These are phyloP conservation scores for Drosophila cracens DNA, from an alignment of 2,888 invertebrate genomes.

Conservation along the genomic window DNA sequence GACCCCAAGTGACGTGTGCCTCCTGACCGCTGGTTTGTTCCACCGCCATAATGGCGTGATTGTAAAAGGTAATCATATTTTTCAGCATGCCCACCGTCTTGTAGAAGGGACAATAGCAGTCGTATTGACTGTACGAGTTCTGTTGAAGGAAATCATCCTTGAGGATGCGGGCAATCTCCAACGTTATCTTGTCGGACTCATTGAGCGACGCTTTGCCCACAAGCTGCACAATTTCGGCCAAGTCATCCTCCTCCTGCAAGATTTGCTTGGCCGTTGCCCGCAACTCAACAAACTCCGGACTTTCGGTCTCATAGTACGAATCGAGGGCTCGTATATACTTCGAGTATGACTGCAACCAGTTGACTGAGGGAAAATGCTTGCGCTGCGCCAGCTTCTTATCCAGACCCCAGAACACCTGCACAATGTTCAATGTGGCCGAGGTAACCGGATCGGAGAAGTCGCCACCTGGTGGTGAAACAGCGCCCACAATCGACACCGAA, in stretches of 20 bases:
- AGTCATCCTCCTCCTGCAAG: slow-evolving; percentile 99
- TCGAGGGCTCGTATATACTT: slow-evolving; percentile 99
- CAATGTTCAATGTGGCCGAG: slow-evolving; percentile 98
- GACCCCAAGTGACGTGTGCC: slow-evolving; percentile 98
- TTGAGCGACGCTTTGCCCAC: slow-evolving; percentile 99
- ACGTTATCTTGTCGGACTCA: slow-evolving; percentile 99
- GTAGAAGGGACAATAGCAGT: slow-evolving; percentile 99
- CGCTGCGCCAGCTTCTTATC: slow-evolving; percentile 99
- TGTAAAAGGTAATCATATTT: slow-evolving; percentile 99
- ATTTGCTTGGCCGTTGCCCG: slow-evolving; percentile 98
- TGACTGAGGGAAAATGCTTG: slow-evolving; percentile 99
- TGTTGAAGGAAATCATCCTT: slow-evolving; percentile 99
- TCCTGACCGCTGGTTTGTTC: slow-evolving; percentile 98
- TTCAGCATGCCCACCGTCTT: slow-evolving; percentile 99
- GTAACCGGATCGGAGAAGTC: slow-evolving; percentile 99
- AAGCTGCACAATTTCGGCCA: slow-evolving; percentile 99
- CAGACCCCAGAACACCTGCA: slow-evolving; percentile 99
- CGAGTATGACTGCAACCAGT: slow-evolving; percentile 99
- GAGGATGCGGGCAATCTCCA: slow-evolving; percentile 98
- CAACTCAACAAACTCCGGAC: slow-evolving; percentile 97
- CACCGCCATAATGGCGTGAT: slow-evolving; percentile 97
- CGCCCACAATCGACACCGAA: slow-evolving; percentile 99
- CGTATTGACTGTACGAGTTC: slow-evolving; percentile 97
- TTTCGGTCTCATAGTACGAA: slow-evolving; percentile 99
- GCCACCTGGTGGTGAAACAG: slow-evolving; percentile 99